Conservation (phyloP, 2,888 invertebrate genomes). For the Melinopterus prodromus region DNA sequence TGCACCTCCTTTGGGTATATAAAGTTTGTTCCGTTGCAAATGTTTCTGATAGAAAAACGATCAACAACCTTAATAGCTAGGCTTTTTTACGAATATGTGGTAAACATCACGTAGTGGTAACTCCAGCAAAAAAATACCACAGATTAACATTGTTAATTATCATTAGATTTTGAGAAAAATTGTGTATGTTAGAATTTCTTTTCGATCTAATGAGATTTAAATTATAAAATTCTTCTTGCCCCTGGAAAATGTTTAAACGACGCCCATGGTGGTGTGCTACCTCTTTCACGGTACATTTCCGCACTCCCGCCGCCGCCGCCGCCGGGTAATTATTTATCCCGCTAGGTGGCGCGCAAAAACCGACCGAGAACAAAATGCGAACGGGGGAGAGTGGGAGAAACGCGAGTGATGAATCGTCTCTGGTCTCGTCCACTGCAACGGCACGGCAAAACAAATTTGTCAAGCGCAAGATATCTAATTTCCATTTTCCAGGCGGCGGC, state of each 20-base stretch:
- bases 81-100: no score
- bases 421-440: neutral
- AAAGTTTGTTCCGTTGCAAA: no score
- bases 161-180: neutral
- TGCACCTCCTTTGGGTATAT: no score
- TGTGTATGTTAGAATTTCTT: neutral
- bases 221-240: neutral
- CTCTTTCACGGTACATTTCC: neutral
- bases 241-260: neutral
- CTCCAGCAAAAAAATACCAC: no score
- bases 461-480: neutral
- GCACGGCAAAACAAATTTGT: neutral
- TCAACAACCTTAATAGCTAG: no score
- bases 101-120: no score
- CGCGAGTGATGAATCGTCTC: conserved; percentile 4
- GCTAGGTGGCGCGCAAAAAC: conserved; percentile 4
- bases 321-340: neutral
- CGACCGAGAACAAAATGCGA: neutral
- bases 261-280: neutral
- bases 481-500: neutral
- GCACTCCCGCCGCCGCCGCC: neutral
- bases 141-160: no score
- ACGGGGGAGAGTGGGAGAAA: neutral
- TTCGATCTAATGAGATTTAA: neutral
- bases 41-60: no score